Evolutionary conservation across 2,797 vertebrate species (phyloP).

Genomic region (Champsocephalus gunnari): DNA sequence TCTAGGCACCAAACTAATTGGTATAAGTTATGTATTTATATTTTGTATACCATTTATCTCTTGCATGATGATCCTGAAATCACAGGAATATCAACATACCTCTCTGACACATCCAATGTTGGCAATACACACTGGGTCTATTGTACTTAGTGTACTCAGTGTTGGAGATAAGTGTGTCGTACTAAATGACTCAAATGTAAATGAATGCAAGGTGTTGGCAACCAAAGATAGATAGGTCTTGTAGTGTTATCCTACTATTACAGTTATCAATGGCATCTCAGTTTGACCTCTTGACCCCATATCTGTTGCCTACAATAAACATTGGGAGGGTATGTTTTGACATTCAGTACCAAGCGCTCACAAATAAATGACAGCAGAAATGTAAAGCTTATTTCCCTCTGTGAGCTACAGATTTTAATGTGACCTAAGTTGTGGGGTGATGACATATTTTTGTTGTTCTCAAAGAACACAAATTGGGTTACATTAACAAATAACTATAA

Average conservation of each 20-base stretch:
- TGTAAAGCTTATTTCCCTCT: not conserved
- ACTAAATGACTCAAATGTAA: constrained; percentile 35
- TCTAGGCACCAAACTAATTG: not conserved
- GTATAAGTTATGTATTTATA: not conserved
- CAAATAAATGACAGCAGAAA: not conserved
- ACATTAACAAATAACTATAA: too few species aligned
- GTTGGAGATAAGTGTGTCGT: constrained; percentile 3
- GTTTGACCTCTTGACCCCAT: not conserved
- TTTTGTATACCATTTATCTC: constrained; percentile 11
- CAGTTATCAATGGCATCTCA: not conserved
- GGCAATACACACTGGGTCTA: constrained; percentile 17
- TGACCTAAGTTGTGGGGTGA: not conserved
- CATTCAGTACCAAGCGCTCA: not conserved
- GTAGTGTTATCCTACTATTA: not conserved
- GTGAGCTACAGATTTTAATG: not conserved
- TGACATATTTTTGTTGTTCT: too few species aligned
- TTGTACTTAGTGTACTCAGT: not conserved
- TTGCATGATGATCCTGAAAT: constrained; percentile 28
- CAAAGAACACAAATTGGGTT: too few species aligned
- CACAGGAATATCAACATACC: constrained; percentile 21
- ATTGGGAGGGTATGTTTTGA: not conserved
- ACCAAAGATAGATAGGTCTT: not conserved
- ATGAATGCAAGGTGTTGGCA: not conserved
- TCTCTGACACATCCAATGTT: constrained; percentile 48
- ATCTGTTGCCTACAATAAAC: not conserved